These are phyloP conservation scores for Pegoplata infirma DNA, from an alignment of 2,888 invertebrate species.

Conservation along the genomic window DNA sequence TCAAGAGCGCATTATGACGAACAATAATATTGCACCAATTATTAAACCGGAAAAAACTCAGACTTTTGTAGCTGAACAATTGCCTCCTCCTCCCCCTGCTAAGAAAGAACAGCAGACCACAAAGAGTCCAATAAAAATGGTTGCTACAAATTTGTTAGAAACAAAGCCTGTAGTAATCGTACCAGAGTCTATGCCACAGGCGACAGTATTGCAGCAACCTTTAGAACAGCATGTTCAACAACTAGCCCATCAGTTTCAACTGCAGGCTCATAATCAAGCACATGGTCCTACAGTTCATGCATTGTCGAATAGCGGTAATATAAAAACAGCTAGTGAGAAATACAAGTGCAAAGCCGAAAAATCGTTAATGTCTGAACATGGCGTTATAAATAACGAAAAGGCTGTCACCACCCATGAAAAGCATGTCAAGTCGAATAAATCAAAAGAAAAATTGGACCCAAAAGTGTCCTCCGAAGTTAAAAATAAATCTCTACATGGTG, in stretches of 20 bases:
- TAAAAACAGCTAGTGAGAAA: constrained; percentile 60
- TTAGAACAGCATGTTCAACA: constrained; percentile 24
- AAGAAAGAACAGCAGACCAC: constrained; percentile 42
- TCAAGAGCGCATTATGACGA: background rate
- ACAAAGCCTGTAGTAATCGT: constrained; percentile 44
- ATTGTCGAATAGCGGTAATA: constrained; percentile 50
- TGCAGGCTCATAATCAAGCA: constrained; percentile 30
- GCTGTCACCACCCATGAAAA: constrained; percentile 30
- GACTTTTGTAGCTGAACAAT: constrained; percentile 22
- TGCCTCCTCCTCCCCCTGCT: constrained; percentile 18
- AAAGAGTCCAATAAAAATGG: constrained; percentile 41
- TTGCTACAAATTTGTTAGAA: constrained; percentile 31
- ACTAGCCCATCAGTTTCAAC: constrained; percentile 21
- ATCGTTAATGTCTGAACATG: constrained; percentile 38
- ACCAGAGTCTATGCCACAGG: background rate
- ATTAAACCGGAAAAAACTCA: constrained; percentile 43
- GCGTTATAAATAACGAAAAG: constrained; percentile 33
- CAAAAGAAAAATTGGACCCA: constrained; percentile 37
- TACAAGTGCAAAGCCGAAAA: constrained; percentile 63
- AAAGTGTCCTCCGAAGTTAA: constrained; percentile 17
- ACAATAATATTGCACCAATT: background rate
- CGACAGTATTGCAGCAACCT: constrained; percentile 9
- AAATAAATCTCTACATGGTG: constrained; percentile 21
- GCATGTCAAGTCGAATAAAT: constrained; percentile 51
- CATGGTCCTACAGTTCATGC: constrained; percentile 14